Conservation (phyloP, 2,113 vertebrate genomes). For the Maccullochella peelii region DNA sequence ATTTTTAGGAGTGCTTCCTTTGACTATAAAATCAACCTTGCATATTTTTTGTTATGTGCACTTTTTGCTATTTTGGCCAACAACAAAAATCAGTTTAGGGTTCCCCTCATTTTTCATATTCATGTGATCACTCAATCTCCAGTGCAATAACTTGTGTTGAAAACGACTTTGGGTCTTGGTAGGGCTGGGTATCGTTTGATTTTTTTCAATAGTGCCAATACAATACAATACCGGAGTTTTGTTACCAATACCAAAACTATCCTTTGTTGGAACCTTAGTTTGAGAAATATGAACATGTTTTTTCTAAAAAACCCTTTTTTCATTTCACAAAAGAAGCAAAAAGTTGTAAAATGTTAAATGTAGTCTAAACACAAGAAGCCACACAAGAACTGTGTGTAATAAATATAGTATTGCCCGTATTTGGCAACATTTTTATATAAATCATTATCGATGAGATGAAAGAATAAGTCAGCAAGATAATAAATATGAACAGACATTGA, state of each 20-base stretch:
- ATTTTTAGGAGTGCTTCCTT: background rate
- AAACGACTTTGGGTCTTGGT: conserved; percentile 2
- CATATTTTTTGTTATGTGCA: background rate
- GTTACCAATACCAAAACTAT: background rate
- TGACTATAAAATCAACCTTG: background rate
- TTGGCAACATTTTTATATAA: background rate
- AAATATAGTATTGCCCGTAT: background rate
- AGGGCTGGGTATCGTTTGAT: too few species aligned
- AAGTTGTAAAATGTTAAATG: background rate
- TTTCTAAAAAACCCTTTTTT: background rate
- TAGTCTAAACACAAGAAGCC: background rate
- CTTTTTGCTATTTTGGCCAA: background rate
- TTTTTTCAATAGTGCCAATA: background rate
- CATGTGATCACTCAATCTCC: conserved; percentile 3
- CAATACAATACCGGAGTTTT: background rate
- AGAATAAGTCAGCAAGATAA: background rate
- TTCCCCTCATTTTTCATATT: background rate
- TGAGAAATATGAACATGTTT: background rate
- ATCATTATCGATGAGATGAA: background rate
- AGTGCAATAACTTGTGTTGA: background rate
- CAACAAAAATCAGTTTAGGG: background rate
- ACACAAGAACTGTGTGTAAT: background rate
- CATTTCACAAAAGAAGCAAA: background rate
- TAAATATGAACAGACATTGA: background rate
- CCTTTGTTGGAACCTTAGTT: background rate